Base-by-base conservation (phyloP, 2,113 vertebrate species). In the Lampris megalopsis region DNA sequence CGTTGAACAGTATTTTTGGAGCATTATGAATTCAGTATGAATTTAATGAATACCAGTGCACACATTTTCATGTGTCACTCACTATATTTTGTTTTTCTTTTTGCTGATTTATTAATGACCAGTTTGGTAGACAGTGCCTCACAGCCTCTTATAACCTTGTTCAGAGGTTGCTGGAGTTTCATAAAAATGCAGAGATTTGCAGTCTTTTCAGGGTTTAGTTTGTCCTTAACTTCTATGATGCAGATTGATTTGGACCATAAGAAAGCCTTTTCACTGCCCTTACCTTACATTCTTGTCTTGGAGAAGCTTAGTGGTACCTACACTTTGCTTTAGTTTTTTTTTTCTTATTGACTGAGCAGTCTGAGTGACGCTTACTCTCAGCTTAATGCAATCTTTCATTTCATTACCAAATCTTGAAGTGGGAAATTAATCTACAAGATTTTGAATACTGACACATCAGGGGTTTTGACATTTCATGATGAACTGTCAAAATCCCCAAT, bases 201-300 rank as follows among this genome's bases (percentile, higher is more conserved):
- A 38, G 9, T 63, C 38, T 9, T 38, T 63, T 73, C 49, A 67
- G 24, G 10, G 35, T 2, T 68, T 60, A 36, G n/a, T 8, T 4
- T 61, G 52, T 73, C 41, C 86, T 76, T 56, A 50, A 6, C 9
- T 59, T 38, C 37, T 35, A 24, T 48, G 38, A 36, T 52, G n/a
- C 47, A 63, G 48, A 41, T 73, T 43, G 24, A 24, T 24, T 24
- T 24, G 24, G 24, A 24, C 24, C 24, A 24, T 24, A 24, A 24
- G 24, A 24, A 24, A 2, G 54, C 5, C 9, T 59, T 40, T 49
- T 13, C 37, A 41, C 50, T 53, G 47, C 45, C 47, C 75, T 77
- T 52, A 38, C 57, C 68, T 6, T 10, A 49, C 42, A 43, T 43
- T 49, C 3, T 52, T 61, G 62, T 40, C 9, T 53, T 6, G 63